Base-by-base conservation (phyloP, 2,888 invertebrate species). In the Hirtodrosophila duncani region DNA sequence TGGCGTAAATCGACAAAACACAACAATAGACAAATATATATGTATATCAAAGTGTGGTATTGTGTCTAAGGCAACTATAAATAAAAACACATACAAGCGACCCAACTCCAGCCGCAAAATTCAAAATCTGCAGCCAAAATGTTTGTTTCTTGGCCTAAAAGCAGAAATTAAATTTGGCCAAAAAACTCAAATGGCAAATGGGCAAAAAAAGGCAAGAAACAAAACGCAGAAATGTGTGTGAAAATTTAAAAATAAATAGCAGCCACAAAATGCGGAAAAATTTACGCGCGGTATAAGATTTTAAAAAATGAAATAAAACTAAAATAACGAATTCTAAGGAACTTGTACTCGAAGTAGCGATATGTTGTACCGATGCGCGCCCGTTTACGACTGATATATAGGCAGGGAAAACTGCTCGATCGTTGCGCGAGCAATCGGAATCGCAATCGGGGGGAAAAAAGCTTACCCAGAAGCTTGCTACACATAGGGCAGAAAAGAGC, bases 1-100 rank as follows among this genome's bases (percentile, higher is more conserved):
- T 58, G 64, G 67, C 79, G 79, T 67, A 68, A 65, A 65, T 51
- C 60, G 36, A 45, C 39, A 27, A 56, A 72, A 66, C 51, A 52
- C 51, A 52, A 74, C 74, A 74, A 77, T 78, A 65, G 74, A 49
- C 53, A 51, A 46, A 37, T 49, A 41, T 36, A 57, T 34, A 41
- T 29, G 7, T 41, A 11, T 39, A 21, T 17, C 14, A 42, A 23
- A 38, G 39, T 43, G 27, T 38, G 48, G 29, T 36, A 38, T 38
- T 49, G 37, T 58, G 29, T 45, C 29, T 49, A 13, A 39, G 30
- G 36, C 29, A 59, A 49, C 60, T 60, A 60, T 46, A 52, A 60
- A 60, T 60, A 60, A 52, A 14, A 18, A 30, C 53, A 26, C 36
- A n/a, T n/a, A n/a, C n/a, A n/a, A n/a, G n/a, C n/a, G n/a, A n/a